phyloP scores from a whole-genome alignment of 1,140 invertebrate species.

The Drosophila rhopaloa region DNA sequence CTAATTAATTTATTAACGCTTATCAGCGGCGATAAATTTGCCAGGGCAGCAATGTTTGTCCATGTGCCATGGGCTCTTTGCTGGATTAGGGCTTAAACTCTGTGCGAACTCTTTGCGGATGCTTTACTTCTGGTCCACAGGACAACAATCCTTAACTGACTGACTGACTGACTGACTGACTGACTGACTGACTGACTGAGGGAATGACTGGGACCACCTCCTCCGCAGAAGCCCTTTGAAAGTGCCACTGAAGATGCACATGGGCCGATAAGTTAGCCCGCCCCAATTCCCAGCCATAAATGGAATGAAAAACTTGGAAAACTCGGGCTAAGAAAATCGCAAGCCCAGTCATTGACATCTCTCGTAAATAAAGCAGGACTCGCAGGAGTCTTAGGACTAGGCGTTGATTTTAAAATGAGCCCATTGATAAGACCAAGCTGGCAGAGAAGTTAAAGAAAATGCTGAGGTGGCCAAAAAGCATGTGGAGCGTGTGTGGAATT shows the following conservation, averaged over 20 bases:
- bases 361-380: constrained; percentile 69
- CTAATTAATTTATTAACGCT: constrained; percentile 85
- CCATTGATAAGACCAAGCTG: constrained; percentile 68
- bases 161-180: constrained; percentile 36
- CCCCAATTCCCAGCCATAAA: constrained; percentile 73
- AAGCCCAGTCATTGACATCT: constrained; percentile 53
- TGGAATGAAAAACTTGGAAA: constrained; percentile 71
- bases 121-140: constrained; percentile 28
- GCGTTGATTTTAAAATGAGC: constrained; percentile 80
- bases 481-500: background rate
- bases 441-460: constrained; percentile 40
- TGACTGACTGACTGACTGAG: constrained; percentile 29
- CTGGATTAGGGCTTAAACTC: constrained; percentile 41
- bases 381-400: constrained; percentile 44
- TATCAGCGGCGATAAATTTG: constrained; percentile 82
- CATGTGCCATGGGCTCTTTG: constrained; percentile 21
- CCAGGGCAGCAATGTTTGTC: constrained; percentile 36
- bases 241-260: constrained; percentile 60
- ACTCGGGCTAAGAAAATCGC: constrained; percentile 10
- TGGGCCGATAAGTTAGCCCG: constrained; percentile 59
- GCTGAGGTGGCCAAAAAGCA: constrained; percentile 68
- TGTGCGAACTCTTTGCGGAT: constrained; percentile 58
- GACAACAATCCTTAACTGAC: constrained; percentile 10
- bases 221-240: constrained; percentile 6
- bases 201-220: constrained; percentile 16